Conservation (phyloP, 2,113 vertebrate species). For the Crocuta crocuta region DNA sequence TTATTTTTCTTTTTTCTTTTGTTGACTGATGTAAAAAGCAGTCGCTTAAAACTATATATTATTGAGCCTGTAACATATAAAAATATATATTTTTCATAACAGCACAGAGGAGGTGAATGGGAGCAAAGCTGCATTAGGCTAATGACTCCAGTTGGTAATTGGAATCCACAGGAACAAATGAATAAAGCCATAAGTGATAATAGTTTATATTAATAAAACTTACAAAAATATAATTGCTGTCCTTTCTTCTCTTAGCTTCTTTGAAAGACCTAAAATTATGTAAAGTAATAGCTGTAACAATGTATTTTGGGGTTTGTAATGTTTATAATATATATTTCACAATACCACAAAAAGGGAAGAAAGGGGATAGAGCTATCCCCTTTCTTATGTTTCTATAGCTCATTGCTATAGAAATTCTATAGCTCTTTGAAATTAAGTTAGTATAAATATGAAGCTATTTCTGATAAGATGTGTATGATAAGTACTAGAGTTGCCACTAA, state of each 20-base stretch:
- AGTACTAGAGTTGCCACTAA: neutral
- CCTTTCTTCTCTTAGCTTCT: neutral
- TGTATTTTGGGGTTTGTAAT: neutral
- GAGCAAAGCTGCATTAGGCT: neutral
- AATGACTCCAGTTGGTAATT: neutral
- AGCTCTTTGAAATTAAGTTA: neutral
- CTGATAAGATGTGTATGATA: neutral
- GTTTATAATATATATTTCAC: neutral
- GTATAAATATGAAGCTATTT: neutral
- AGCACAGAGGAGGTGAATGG: neutral
- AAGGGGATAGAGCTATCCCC: neutral
- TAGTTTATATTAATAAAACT: neutral
- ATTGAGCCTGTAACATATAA: neutral
- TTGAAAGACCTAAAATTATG: constrained; percentile 16
- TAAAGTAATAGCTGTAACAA: neutral
- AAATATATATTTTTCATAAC: neutral
- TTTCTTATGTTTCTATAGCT: too few relatives aligned
- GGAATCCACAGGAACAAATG: constrained; percentile 2
- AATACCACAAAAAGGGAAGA: neutral
- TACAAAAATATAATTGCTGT: neutral
- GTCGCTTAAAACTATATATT: neutral
- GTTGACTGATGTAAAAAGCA: neutral
- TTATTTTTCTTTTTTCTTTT: neutral
- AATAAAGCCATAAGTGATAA: constrained; percentile 20
- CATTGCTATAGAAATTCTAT: neutral